A percentile compares a stretch with the other conserved stretches of the same genome.
Conservation (phyloP, 2,113 vertebrate species). For the Octodon degus region DNA sequence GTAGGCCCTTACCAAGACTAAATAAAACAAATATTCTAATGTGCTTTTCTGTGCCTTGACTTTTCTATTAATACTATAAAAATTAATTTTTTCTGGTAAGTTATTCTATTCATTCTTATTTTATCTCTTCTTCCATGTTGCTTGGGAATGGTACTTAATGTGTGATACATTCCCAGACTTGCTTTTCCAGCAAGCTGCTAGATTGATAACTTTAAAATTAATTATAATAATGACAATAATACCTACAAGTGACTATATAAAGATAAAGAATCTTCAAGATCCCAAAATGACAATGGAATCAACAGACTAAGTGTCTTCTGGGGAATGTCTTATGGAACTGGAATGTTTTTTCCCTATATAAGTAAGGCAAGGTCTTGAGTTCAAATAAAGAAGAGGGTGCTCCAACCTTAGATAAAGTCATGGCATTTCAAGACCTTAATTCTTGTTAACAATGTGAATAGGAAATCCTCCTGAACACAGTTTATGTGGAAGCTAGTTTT, state of each 20-base stretch:
- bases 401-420: background rate
- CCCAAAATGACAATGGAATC: background rate
- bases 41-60: background rate
- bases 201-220: background rate
- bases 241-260: background rate
- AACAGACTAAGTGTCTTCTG: background rate
- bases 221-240: background rate
- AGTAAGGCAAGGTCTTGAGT: background rate
- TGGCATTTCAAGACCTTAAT: background rate
- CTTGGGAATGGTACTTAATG: background rate
- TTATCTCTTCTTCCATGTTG: background rate
- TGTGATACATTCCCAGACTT: background rate
- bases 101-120: background rate
- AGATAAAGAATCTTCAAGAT: background rate
- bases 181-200: background rate
- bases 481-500: background rate
- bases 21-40: background rate
- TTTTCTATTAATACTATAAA: constrained; percentile 27
- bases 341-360: background rate
- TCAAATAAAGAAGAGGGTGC: background rate
- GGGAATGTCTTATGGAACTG: background rate
- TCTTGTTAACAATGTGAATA: background rate
- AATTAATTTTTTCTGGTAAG: background rate
- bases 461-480: background rate
- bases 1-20: background rate